These are phyloP conservation scores for Heterodera filipjevi DNA, from an alignment of 2,888 invertebrate species.

Conservation along the genomic window DNA sequence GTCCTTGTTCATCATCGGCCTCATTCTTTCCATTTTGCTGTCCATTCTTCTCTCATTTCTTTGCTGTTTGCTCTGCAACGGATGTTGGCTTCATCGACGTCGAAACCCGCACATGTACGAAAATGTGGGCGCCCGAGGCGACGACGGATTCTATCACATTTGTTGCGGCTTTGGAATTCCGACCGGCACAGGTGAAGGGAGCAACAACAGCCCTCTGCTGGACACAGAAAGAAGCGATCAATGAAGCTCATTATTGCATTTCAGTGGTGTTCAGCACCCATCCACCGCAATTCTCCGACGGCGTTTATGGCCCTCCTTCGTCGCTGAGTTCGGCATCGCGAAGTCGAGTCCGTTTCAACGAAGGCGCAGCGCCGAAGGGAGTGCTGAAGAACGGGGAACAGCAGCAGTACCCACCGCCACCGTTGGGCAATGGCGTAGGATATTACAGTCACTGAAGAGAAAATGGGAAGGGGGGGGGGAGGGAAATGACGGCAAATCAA, in stretches of 20 bases:
- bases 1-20: slow-evolving; percentile 59
- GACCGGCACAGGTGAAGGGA: slow-evolving; percentile 42
- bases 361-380: slow-evolving; percentile 64
- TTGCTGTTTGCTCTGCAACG: slow-evolving; percentile 62
- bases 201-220: background rate
- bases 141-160: slow-evolving; percentile 61
- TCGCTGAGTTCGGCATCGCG: slow-evolving; percentile 53
- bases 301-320: slow-evolving; percentile 50
- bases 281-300: slow-evolving; percentile 61
- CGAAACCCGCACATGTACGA: slow-evolving; percentile 63
- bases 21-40: slow-evolving; percentile 60
- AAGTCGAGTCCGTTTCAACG: slow-evolving; percentile 61
- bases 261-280: slow-evolving; percentile 62
- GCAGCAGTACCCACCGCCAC: background rate
- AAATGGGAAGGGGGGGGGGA: too few species aligned
- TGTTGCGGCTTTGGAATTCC: slow-evolving; percentile 65
- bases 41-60: slow-evolving; percentile 60
- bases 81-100: slow-evolving; percentile 63
- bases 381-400: slow-evolving; percentile 54
- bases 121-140: slow-evolving; percentile 57
- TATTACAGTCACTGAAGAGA: background rate
- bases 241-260: background rate
- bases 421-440: background rate
- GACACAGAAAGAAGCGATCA: too few species aligned
- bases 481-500: background rate